These are phyloP conservation scores for Hesperia comma DNA, from an alignment of 2,888 invertebrate species.

Conservation along the genomic window DNA sequence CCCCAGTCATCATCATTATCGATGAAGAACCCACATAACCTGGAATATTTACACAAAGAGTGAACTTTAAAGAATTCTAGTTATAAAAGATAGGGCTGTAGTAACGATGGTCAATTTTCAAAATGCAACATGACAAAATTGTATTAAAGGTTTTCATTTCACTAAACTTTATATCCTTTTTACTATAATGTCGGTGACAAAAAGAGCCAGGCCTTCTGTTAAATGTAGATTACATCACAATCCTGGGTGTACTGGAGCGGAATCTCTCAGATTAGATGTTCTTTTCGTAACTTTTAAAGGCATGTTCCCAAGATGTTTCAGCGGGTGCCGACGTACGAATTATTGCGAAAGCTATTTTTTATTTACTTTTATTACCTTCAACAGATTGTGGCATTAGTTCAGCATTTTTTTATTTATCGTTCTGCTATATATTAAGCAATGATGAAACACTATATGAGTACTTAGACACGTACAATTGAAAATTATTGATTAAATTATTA, in stretches of 20 bases:
- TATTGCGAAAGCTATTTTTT: background rate
- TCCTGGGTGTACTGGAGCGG: conserved; percentile 10
- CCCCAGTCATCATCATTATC: no score
- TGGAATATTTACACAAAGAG: no score
- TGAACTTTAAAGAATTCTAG: no score
- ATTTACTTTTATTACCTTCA: background rate
- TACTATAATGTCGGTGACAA: conserved; percentile 7
- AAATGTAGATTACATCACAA: conserved; percentile 8
- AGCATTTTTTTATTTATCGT: no score
- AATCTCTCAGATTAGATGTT: conserved; percentile 13
- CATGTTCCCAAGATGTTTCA: background rate
- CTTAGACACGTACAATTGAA: no score
- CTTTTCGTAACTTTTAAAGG: background rate
- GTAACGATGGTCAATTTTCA: background rate
- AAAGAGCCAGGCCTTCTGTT: conserved; percentile 11
- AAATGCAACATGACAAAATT: conserved; percentile 4
- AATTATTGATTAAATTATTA: no score
- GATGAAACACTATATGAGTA: no score
- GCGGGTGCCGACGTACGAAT: background rate
- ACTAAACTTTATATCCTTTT: conserved; percentile 13
- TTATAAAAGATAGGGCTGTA: background rate
- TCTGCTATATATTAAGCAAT: no score
- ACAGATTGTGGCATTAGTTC: no score
- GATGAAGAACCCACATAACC: no score
- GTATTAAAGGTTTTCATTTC: conserved; percentile 6